A percentile compares a stretch with the other conserved stretches of the same genome.
Conservation (phyloP, 1,140 invertebrate genomes). For the Myzus persicae region DNA sequence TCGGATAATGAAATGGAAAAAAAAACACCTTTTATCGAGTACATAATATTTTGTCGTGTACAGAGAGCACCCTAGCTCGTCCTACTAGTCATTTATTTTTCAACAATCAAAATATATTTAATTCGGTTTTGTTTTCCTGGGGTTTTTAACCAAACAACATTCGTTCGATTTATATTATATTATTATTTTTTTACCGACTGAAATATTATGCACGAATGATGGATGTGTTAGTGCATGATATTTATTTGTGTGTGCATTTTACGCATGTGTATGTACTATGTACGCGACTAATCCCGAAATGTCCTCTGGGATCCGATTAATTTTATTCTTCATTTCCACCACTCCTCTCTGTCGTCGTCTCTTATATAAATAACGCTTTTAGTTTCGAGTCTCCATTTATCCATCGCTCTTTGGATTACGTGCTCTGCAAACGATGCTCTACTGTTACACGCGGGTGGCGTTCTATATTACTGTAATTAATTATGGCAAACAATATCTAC, state of each 20-base stretch:
- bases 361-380: constrained; percentile 19
- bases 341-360: background rate
- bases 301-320: background rate
- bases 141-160: background rate
- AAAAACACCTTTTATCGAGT: background rate
- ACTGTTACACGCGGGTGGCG: background rate
- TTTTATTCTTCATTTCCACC: background rate
- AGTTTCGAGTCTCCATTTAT: background rate
- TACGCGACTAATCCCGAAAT: background rate
- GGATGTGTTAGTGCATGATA: background rate
- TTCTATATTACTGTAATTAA: constrained; percentile 8
- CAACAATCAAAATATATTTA: background rate
- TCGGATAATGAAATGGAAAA: background rate
- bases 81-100: background rate
- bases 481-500: constrained; percentile 4
- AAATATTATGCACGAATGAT: background rate
- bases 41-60: background rate
- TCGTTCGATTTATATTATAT: background rate
- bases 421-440: background rate
- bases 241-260: background rate
- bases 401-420: background rate
- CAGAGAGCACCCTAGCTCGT: background rate
- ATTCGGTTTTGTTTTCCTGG: background rate
- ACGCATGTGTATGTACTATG: background rate
- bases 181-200: background rate